These are phyloP conservation scores for Dermochelys coriacea DNA, from an alignment of 2,797 vertebrate species.

Conservation along the genomic window DNA sequence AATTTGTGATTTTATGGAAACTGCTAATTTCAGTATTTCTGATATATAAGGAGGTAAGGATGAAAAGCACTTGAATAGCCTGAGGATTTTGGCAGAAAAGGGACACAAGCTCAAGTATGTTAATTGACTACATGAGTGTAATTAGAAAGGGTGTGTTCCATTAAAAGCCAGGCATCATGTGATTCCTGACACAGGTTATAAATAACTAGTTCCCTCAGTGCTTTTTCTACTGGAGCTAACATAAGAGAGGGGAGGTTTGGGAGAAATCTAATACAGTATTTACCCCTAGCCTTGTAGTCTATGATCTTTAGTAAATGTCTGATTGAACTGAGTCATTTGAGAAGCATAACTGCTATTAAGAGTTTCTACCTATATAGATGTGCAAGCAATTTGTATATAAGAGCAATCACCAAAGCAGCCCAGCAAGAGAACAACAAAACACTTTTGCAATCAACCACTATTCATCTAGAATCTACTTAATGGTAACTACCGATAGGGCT, in stretches of 20 bases:
- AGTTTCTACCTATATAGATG: slow-evolving; percentile 38
- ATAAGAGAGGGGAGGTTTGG: background rate
- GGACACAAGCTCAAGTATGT: background rate
- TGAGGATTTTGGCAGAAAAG: background rate
- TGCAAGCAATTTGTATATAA: slow-evolving; percentile 66
- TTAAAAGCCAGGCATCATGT: background rate
- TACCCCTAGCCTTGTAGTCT: background rate
- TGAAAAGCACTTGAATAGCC: background rate
- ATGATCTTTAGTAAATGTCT: slow-evolving; percentile 32
- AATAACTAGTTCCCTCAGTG: background rate
- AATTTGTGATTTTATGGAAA: background rate
- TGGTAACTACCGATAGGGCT: slow-evolving; percentile 6
- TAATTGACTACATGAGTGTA: background rate
- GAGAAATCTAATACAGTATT: background rate
- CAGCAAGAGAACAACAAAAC: slow-evolving; percentile 20
- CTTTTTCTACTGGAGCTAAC: background rate
- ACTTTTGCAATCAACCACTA: background rate
- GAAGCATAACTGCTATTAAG: slow-evolving; percentile 24
- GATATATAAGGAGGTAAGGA: background rate
- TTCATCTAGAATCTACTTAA: background rate
- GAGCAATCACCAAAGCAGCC: slow-evolving; percentile 22
- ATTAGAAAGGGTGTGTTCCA: background rate
- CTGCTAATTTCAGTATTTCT: background rate
- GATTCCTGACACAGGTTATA: background rate
- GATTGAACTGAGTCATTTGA: background rate